Base-by-base conservation (phyloP, 2,888 invertebrate genomes). In the Lissocephala sabroskyi region DNA sequence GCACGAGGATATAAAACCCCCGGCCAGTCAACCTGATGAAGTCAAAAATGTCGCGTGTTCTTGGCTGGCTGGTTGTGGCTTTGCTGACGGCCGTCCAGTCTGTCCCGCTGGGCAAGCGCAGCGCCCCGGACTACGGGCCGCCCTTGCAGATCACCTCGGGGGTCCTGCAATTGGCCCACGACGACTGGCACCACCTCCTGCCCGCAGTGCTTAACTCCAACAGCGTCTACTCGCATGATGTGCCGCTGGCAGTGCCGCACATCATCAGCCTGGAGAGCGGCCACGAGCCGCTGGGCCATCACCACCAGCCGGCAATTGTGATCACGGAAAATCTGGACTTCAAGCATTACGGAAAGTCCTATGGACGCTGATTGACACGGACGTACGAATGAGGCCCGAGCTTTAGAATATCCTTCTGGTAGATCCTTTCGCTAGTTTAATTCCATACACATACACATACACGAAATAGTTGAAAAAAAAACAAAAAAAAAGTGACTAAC, bases 111-210 rank as follows among this genome's bases (percentile, higher is more conserved):
- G n/a, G n/a, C n/a, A n/a, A n/a, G n/a, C n/a, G n/a, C n/a, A n/a
- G n/a, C n/a, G n/a, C 23, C 16, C 16, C 16, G 76, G 76, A 67
- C 9, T 65, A 59, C 42, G 76, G 71, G 3, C 65, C 78, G 0
- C 50, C 70, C 0, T 53, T 73, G 32, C 74, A 68, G 13, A 70
- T 80, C 1, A 79, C 59, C 16, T 80, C 80, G 0, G 61, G 65
- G 0, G 59, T 80, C 6, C 43, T 80, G 9, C 70, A 79, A 3
- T 40, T 14, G 43, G 40, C 10, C 10, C 50, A 36, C 11, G 26
- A 51, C 30, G 16, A 48, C 33, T 36, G 39, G 50, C 3, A 68
- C 42, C 41, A 68, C 17, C 37, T 76, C 13, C 7, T 61, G 18
- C 49, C 67, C 3, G n/a, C n/a, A n/a, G 23, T 44, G 0, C 44